Evolutionary conservation across 2,113 vertebrate species (phyloP), one percentile per base, ranked within the genome.

Genomic region (Lasiurus cinereus): DNA sequence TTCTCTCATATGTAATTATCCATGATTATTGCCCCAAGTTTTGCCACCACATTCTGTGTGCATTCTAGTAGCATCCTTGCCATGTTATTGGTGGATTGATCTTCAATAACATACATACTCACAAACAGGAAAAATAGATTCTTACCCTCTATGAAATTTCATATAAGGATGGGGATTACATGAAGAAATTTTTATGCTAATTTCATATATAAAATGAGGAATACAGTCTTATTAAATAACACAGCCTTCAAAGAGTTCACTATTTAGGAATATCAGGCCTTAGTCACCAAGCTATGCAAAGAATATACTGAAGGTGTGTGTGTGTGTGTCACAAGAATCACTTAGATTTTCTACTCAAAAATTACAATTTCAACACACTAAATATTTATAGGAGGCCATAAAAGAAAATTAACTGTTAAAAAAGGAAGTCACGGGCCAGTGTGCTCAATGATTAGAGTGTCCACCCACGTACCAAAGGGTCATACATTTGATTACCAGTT

Each of bases 11-110:
- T 96, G 46, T 90, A 97, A 97, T 97, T 96, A 97, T 54, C 77
- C 62, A 92, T 96, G 96, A 97, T 97, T 97, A 96, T 83, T 90
- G 87, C 84, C 82, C 79, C 77, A 97, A 94, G 77, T 93, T 96
- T 93, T 91, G 78, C 87, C 78, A 96, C 79, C 84, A 90, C 46
- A 90, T 88, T 92, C 83, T 94, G 66, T 80, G 80, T 73, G 48
- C 48, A 56, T 50, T 83, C n/a, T 87, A 92, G 77, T 70, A 88
- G 54, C 95, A 95, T 90, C 21, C 50, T 66, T 94, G n/a, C 24
- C 80, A 95, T 84, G 77, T 33, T 66, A 88, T 78, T 91, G 78
- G 59, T 91, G 83, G 79, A 91, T 2, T 62, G n/a, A 66, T 93
- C 76, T 93, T 94, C 72, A 96, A 94, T 83, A 48, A 83, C 78